Percentiles rank a stretch among this genome's conserved stretches.
These are phyloP conservation scores for Tromatobia lineatoria DNA, from an alignment of 2,888 invertebrate species.

Conservation along the genomic window DNA sequence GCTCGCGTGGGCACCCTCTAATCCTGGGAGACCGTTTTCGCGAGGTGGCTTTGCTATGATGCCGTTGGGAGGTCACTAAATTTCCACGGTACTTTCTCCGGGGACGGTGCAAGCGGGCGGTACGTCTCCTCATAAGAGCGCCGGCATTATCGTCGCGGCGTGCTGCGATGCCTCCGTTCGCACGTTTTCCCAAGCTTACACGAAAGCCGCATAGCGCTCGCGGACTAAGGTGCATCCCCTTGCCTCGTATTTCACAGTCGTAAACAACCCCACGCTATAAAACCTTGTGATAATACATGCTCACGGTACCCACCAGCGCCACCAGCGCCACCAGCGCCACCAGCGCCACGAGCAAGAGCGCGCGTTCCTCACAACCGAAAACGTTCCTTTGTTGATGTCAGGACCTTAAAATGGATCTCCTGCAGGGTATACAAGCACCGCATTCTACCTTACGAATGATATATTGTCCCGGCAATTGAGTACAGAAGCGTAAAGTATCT, in stretches of 20 bases:
- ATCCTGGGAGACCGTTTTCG: slow-evolving; percentile 46
- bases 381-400: slow-evolving; percentile 21
- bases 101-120: background rate
- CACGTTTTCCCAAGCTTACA: slow-evolving; percentile 23
- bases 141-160: slow-evolving; percentile 52
- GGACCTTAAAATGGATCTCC: slow-evolving; percentile 43
- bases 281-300: slow-evolving; percentile 75
- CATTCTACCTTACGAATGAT: slow-evolving; percentile 20
- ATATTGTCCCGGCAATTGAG: slow-evolving; percentile 22
- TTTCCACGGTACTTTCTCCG: slow-evolving; percentile 52
- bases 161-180: slow-evolving; percentile 31
- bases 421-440: slow-evolving; percentile 20
- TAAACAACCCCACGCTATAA: slow-evolving; percentile 74
- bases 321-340: background rate
- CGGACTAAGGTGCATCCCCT: slow-evolving; percentile 50
- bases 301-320: slow-evolving; percentile 52
- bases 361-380: slow-evolving; percentile 19
- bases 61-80: slow-evolving; percentile 65
- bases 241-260: slow-evolving; percentile 71
- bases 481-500: background rate
- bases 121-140: slow-evolving; percentile 40
- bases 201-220: slow-evolving; percentile 31
- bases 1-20: slow-evolving; percentile 31
- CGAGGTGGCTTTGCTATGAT: slow-evolving; percentile 54
- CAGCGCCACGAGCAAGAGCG: slow-evolving; percentile 4